Evolutionary conservation across 2,888 invertebrate species (phyloP), one percentile per base, ranked within the genome.

Genomic region (Drosophila neonasuta): DNA sequence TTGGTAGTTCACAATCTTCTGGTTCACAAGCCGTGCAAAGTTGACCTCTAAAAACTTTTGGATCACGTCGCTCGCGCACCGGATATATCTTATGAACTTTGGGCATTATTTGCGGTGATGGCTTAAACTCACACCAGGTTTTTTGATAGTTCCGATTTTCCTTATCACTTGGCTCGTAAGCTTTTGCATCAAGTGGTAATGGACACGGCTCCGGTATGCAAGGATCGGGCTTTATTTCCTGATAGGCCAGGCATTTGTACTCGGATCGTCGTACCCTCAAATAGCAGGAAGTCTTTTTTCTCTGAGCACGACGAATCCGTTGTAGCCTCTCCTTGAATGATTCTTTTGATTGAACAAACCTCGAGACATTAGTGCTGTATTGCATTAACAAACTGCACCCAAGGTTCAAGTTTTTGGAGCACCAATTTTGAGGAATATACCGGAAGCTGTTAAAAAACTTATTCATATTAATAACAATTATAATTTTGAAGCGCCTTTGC

Each of bases 111-210:
- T 2, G 20, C 0, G 70, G 67, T 29, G 45, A 0, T 0, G n/a
- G 29, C 2, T 49, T 52, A 24, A 59, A 24, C 11, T 78, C 77
- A 24, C 61, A 54, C 77, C 77, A 78, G 8, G 74, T 77, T 1
- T 65, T 59, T 32, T 80, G 81, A 24, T 80, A 78, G 3, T 32
- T 17, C 0, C 60, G 46, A 0, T 5, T 8, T 1, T 1, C 3
- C 44, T 77, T 74, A 15, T 80, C 74, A 24, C 58, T 62, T 0
- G 74, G 74, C 7, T 13, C 20, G n/a, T 80, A 78, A 2, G 39
- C 41, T 0, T 29, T 32, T 3, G 34, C 29, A 44, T 78, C 77
- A 9, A 60, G 7, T 0, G 74, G 74, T 7, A 48, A 2, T 1
- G 34, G 52, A 13, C 57, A 51, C 4, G 29, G 41, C 1, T 55